Percentiles rank a stretch among this genome's conserved stretches.
phyloP scores from a whole-genome alignment of 1,140 invertebrate genomes.

The Drosophila kikkawai region DNA sequence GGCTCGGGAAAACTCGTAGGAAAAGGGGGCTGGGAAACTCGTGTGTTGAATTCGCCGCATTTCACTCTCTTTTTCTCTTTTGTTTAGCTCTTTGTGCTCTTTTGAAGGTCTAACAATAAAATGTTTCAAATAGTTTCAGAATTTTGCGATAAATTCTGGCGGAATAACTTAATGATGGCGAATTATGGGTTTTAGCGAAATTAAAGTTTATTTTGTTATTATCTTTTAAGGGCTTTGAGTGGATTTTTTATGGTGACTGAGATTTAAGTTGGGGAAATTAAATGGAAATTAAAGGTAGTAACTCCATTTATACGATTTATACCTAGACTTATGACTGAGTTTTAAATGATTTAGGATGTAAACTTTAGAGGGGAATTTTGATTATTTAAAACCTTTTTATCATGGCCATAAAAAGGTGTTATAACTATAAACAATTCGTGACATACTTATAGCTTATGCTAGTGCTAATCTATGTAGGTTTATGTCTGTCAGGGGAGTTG shows the following conservation, averaged over 20 bases:
- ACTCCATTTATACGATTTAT: neutral
- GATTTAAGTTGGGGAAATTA: slow-evolving; percentile 5
- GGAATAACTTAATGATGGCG: slow-evolving; percentile 22
- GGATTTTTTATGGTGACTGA: slow-evolving; percentile 2
- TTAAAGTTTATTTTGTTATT: slow-evolving; percentile 21
- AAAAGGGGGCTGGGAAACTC: slow-evolving; percentile 9
- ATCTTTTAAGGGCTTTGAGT: neutral
- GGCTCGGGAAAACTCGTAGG: slow-evolving; percentile 15
- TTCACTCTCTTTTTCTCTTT: slow-evolving; percentile 28
- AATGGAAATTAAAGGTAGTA: slow-evolving; percentile 7
- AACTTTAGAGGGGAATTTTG: neutral
- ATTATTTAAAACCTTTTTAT: neutral
- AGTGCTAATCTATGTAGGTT: neutral
- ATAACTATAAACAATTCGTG: neutral
- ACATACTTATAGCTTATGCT: neutral
- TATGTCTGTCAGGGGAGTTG: neutral
- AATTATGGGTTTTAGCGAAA: slow-evolving; percentile 19
- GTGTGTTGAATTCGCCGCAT: slow-evolving; percentile 44
- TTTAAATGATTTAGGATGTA: neutral
- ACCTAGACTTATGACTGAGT: no score
- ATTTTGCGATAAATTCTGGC: slow-evolving; percentile 35
- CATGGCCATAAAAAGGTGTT: neutral
- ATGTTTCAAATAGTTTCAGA: slow-evolving; percentile 46
- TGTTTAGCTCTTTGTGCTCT: slow-evolving; percentile 12
- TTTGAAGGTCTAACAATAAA: slow-evolving; percentile 38